Evolutionary conservation across 2,888 invertebrate species (phyloP).

Genomic region (Cacoxenus indagator): DNA sequence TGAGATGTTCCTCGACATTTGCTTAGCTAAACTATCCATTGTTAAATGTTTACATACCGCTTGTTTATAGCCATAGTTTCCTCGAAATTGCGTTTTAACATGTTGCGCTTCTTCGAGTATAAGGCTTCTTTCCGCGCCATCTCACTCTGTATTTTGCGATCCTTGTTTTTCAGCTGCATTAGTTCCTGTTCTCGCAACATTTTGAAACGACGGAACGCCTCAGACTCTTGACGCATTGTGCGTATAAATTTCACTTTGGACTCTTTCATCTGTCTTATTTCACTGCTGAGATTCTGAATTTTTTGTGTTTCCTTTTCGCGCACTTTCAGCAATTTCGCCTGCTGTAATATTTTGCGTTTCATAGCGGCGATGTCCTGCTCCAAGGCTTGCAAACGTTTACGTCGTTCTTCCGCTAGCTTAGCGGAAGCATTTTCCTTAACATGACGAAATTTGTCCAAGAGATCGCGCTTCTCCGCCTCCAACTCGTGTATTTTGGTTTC

Average conservation of each 20-base stretch:
- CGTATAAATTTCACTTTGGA: slow-evolving; percentile 85
- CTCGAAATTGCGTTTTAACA: slow-evolving; percentile 89
- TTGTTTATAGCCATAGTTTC: slow-evolving; percentile 89
- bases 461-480: slow-evolving; percentile 82
- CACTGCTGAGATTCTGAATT: slow-evolving; percentile 80
- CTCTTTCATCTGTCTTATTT: slow-evolving; percentile 84
- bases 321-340: slow-evolving; percentile 77
- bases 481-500: slow-evolving; percentile 79
- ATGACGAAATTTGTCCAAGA: slow-evolving; percentile 77
- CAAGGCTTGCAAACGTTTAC: slow-evolving; percentile 82
- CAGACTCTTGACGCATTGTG: slow-evolving; percentile 87
- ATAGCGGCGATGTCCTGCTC: slow-evolving; percentile 82
- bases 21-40: background rate
- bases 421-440: slow-evolving; percentile 75
- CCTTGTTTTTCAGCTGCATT: slow-evolving; percentile 82
- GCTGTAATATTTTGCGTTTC: slow-evolving; percentile 80
- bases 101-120: slow-evolving; percentile 85
- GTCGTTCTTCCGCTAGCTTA: slow-evolving; percentile 81
- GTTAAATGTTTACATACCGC: slow-evolving; percentile 69
- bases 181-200: slow-evolving; percentile 84
- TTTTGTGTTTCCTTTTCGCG: slow-evolving; percentile 87
- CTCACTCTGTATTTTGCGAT: slow-evolving; percentile 84
- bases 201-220: slow-evolving; percentile 87
- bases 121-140: slow-evolving; percentile 83
- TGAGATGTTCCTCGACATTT: slow-evolving; percentile 75